These are phyloP conservation scores for Peromyscus nudipes DNA, from an alignment of 2,797 vertebrate genomes.

Conservation along the genomic window DNA sequence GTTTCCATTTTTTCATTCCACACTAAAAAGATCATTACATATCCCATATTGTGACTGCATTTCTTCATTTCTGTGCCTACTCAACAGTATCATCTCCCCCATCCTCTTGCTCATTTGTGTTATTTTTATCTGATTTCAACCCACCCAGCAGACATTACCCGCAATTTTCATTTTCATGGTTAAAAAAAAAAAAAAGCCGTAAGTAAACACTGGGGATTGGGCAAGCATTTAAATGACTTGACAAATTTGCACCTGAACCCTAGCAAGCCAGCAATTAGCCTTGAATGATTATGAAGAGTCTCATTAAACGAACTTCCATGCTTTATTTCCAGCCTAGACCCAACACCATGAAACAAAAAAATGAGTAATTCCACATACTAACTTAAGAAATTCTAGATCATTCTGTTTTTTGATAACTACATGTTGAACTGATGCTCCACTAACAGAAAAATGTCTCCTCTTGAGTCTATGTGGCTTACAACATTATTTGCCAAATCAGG, in stretches of 20 bases:
- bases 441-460: slow-evolving; percentile 11
- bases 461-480: slow-evolving; percentile 21
- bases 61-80: background rate
- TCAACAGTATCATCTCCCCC: slow-evolving; percentile 2
- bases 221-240: slow-evolving; percentile 60
- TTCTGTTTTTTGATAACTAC: slow-evolving; percentile 43
- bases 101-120: slow-evolving; percentile 13
- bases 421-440: background rate
- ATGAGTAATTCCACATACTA: slow-evolving; percentile 48
- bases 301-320: slow-evolving; percentile 65
- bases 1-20: background rate
- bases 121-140: slow-evolving; percentile 67
- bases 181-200: slow-evolving; percentile 58
- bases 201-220: slow-evolving; percentile 50
- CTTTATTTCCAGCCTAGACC: slow-evolving; percentile 68
- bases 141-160: background rate
- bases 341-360: slow-evolving; percentile 67
- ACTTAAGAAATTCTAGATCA: slow-evolving; percentile 53
- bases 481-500: background rate
- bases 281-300: slow-evolving; percentile 62
- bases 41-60: background rate
- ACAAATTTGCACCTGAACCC: slow-evolving; percentile 69
- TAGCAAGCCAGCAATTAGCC: slow-evolving; percentile 70
- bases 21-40: slow-evolving; percentile 5
- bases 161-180: slow-evolving; percentile 46